Conservation (phyloP, 2,888 invertebrate genomes). For the Mimachlamys varia region DNA sequence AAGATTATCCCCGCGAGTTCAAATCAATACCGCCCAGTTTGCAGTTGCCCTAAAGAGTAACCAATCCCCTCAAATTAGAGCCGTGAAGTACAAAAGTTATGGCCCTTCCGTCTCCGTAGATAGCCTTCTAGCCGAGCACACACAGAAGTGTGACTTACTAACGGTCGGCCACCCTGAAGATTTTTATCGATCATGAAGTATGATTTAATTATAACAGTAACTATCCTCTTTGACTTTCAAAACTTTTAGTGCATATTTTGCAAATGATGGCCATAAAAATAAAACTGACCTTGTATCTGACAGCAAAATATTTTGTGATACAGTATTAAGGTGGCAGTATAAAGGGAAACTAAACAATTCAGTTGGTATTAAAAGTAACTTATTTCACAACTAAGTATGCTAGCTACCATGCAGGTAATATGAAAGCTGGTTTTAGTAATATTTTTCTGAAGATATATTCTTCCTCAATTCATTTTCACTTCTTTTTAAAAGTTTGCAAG, state of each 20-base stretch:
- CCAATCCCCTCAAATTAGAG: background rate
- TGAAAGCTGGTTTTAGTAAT: too few relatives aligned
- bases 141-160: background rate
- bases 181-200: background rate
- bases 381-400: too few relatives aligned
- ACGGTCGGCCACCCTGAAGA: conserved; percentile 9
- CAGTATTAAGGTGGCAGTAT: too few relatives aligned
- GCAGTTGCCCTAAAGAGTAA: background rate
- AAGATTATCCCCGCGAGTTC: background rate
- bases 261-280: background rate
- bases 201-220: background rate
- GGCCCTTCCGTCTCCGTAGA: background rate
- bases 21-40: background rate
- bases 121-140: background rate
- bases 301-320: too few relatives aligned
- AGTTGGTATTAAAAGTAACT: too few relatives aligned
- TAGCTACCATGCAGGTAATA: too few relatives aligned
- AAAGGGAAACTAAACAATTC: too few relatives aligned
- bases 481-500: too few relatives aligned
- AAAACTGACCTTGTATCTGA: background rate
- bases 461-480: too few relatives aligned
- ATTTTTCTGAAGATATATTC: too few relatives aligned
- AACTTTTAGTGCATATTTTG: background rate
- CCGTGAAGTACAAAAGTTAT: conserved; percentile 15
- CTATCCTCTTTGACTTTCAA: background rate